Base-by-base conservation (phyloP, 2,888 invertebrate genomes). In the Serrognathus titanus region DNA sequence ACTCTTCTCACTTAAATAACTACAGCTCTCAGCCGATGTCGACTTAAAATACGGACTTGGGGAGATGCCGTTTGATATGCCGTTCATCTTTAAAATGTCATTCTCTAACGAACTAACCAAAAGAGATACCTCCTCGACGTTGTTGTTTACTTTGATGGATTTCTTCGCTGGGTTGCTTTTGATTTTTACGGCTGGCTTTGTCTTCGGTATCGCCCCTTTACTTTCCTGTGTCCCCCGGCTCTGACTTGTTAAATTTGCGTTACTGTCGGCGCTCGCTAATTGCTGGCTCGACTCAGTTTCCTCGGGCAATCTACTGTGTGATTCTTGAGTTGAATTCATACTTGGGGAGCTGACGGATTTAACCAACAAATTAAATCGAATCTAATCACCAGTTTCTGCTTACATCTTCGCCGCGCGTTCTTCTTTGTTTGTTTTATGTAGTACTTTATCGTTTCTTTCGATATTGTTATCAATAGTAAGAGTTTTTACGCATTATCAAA, bases 141-240 rank as follows among this genome's bases (percentile, higher is more conserved):
- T 74, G 51, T 74, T 74, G 51, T 74, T 72, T 4, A 70, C 47
- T 59, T 70, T 71, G 12, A 62, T 54, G 6, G 65, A 53, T 39
- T 72, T 71, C 40, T 67, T 69, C 12, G 56, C 38, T 13, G 60
- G 49, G 53, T 66, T 66, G 10, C 61, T 10, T 51, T 62, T 62
- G 31, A 53, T 38, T 39, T 49, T 52, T 3, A 49, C 55, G 6
- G 54, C 46, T 9, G 61, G 48, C 55, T 63, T 66, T 41, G 55
- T 61, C 16, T 72, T 73, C 1, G 72, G 72, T 38, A 74, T 72
- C 9, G 72, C 73, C 36, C 73, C 73, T 58, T 69, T 72, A 53
- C 69, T 69, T 55, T 66, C 65, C 20, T 59, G 52, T 48, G 43
- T 53, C 40, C 55, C 63, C 54, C 60, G 51, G 36, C 13, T 36